Percentiles rank a stretch among this genome's conserved stretches.
phyloP scores from a whole-genome alignment of 2,113 vertebrate species.

The Pelodiscus sinensis region DNA sequence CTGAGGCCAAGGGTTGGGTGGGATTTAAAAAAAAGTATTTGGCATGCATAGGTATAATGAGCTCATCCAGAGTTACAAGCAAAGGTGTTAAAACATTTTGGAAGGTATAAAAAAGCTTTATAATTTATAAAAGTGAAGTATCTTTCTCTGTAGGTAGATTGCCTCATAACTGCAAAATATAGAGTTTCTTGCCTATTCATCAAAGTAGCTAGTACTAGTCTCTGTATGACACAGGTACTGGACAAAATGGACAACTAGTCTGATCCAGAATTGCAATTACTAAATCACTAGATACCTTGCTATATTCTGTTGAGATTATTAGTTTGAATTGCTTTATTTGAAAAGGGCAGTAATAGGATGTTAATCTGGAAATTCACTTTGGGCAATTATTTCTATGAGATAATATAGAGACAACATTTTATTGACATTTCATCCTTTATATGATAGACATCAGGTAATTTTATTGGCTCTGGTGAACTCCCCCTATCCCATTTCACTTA shows the following conservation, averaged over 20 bases:
- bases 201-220: slow-evolving; percentile 18
- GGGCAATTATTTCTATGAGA: slow-evolving; percentile 29
- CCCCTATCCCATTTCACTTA: slow-evolving; percentile 61
- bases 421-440: slow-evolving; percentile 48
- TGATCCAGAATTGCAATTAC: not conserved
- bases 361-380: slow-evolving; percentile 51
- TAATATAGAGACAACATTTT: slow-evolving; percentile 55
- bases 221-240: not conserved
- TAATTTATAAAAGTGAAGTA: not conserved
- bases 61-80: not conserved
- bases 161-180: not conserved
- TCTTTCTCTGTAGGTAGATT: not conserved
- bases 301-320: not conserved
- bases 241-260: slow-evolving; percentile 27
- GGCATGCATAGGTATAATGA: not conserved
- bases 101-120: not conserved
- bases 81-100: not conserved
- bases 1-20: not conserved
- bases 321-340: slow-evolving; percentile 50
- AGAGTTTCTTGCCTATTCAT: not conserved
- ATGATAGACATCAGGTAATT: slow-evolving; percentile 43
- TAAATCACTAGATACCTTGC: not conserved
- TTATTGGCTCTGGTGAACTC: slow-evolving; percentile 26
- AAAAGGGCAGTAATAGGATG: slow-evolving; percentile 46
- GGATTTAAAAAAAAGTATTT: not conserved